These are phyloP conservation scores for Pseudochirops cupreus DNA, from an alignment of 2,797 vertebrate genomes.

Conservation along the genomic window DNA sequence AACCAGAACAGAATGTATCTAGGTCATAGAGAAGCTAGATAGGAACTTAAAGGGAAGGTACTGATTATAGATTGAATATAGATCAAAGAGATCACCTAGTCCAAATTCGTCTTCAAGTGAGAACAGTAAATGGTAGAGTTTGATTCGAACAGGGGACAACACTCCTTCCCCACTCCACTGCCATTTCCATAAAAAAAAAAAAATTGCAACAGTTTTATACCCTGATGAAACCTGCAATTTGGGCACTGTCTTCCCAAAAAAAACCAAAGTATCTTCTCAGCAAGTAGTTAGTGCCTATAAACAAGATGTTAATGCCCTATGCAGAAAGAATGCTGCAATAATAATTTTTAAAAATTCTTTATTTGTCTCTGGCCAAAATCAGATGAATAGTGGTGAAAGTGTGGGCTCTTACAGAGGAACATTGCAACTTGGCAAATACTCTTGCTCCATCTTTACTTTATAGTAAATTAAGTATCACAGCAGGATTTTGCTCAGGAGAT, in stretches of 20 bases:
- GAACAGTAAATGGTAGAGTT: background rate
- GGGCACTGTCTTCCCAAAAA: background rate
- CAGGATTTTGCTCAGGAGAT: slow-evolving; percentile 8
- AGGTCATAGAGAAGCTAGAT: background rate
- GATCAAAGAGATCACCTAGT: background rate
- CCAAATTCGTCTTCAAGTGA: background rate
- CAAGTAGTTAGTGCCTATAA: slow-evolving; percentile 31
- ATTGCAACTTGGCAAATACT: background rate
- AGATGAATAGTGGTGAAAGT: background rate
- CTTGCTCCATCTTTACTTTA: slow-evolving; percentile 23
- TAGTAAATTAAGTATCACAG: slow-evolving; percentile 47
- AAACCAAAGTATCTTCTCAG: background rate
- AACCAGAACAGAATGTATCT: background rate
- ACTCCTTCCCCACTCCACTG: background rate
- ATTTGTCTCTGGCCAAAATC: background rate
- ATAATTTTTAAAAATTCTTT: background rate
- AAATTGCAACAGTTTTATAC: background rate
- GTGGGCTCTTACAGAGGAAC: slow-evolving; percentile 18
- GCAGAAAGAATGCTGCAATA: background rate
- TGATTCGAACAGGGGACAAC: background rate
- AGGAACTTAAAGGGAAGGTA: background rate
- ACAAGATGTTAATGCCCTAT: slow-evolving; percentile 23
- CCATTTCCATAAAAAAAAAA: background rate
- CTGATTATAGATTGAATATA: background rate
- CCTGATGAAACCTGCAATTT: background rate